Evolutionary conservation across 1,140 invertebrate species (phyloP), one percentile per base, ranked within the genome.

Genomic region (Stegodyphus mimosarum): DNA sequence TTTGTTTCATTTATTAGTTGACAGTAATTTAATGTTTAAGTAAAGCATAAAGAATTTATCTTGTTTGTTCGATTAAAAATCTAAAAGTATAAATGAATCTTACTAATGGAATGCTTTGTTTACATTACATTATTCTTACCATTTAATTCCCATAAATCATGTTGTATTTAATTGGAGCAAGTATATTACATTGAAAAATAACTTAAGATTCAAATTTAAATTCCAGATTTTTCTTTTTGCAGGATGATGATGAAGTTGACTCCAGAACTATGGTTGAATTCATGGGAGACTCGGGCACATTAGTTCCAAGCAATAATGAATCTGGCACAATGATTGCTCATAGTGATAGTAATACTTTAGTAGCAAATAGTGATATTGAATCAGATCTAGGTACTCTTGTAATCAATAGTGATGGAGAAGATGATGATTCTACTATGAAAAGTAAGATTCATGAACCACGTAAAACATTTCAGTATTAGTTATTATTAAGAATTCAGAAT

Each of bases 331-430:
- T 86, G 53, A 79, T 80, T 18, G 71, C 83, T 67, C 81, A 84
- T 67, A 83, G 73, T 72, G 79, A 87, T n/a, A 55, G 66, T 13
- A 79, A 79, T 17, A 87, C 86, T 51, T 52, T 78, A 6, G 67
- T 87, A 13, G 83, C 63, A 18, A 71, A 76, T 53, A 87, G 87
- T 75, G 89, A 89, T 87, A 87, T 89, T 11, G 88, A 89, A 78
- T 89, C 88, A 18, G 88, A 89, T 83, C 83, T 89, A 13, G 89
- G 89, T 53, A 89, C 89, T 53, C 70, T 89, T 5, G 88, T 89
- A 49, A 89, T 89, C 66, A 89, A 89, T 55, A 87, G 84, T 77
- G 88, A 89, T 80, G 87, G 87, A 64, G 87, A 88, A 81, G 87
- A 88, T 75, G 87, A 88, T 53, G 87, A 88, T 81, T 87, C 87